These are phyloP conservation scores for Lamprologus lemairii DNA, from an alignment of 2,113 vertebrate species.

Conservation along the genomic window DNA sequence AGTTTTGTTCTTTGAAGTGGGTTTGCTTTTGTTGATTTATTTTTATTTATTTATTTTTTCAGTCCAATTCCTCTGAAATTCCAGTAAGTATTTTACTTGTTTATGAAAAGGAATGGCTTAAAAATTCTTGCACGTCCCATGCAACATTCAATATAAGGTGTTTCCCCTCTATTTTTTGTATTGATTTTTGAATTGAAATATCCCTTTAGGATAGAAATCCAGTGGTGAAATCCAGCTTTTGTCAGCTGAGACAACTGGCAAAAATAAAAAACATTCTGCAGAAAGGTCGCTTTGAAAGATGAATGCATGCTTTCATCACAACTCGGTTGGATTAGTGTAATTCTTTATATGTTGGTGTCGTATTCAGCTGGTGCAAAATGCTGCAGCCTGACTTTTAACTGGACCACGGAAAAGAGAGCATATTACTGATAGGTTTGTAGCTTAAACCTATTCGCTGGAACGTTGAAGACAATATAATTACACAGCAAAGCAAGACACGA, in stretches of 20 bases:
- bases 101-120: background rate
- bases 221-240: background rate
- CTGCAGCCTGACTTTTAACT: background rate
- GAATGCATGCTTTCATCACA: background rate
- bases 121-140: background rate
- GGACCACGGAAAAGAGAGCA: background rate
- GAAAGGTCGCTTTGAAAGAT: background rate
- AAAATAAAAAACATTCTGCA: background rate
- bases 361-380: background rate
- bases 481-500: no score
- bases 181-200: background rate
- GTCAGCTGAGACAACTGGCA: background rate
- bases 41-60: background rate
- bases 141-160: background rate
- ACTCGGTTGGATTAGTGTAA: background rate
- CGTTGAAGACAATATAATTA: no score
- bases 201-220: background rate
- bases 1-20: slow-evolving; percentile 5
- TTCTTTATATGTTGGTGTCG: background rate
- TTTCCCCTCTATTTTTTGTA: background rate
- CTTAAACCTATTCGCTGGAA: no score
- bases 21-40: background rate
- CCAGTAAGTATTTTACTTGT: background rate
- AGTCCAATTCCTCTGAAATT: background rate
- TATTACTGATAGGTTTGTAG: no score